Conservation (phyloP, 1,140 invertebrate genomes). For the Leptinotarsa texana region DNA sequence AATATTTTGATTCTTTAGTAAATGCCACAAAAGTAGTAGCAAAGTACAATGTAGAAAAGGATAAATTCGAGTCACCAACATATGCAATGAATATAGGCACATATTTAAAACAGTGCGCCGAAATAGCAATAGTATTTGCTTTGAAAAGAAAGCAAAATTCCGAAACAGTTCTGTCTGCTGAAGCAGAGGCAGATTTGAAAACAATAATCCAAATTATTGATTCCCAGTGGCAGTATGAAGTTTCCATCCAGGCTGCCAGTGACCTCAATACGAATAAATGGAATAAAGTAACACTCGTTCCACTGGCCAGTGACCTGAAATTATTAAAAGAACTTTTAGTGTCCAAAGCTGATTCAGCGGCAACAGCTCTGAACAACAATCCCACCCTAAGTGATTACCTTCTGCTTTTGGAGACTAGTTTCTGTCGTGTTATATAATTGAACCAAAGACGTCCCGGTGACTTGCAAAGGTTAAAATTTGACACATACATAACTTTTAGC, state of each 20-base stretch:
- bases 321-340: constrained; percentile 29
- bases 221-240: constrained; percentile 28
- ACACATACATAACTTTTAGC: constrained; percentile 22
- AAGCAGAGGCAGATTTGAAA: constrained; percentile 41
- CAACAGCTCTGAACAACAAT: constrained; percentile 24
- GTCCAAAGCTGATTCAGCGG: constrained; percentile 18
- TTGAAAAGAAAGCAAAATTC: constrained; percentile 23
- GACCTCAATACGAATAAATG: constrained; percentile 40
- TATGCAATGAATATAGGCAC: constrained; percentile 30
- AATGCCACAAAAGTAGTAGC: constrained; percentile 20
- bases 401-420: constrained; percentile 28
- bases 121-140: constrained; percentile 23
- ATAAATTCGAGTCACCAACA: constrained; percentile 17
- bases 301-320: constrained; percentile 42
- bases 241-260: constrained; percentile 44
- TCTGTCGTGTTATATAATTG: constrained; percentile 31
- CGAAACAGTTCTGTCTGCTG: constrained; percentile 24
- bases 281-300: constrained; percentile 43
- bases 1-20: constrained; percentile 31
- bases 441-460: constrained; percentile 35
- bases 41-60: constrained; percentile 19
- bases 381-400: not conserved
- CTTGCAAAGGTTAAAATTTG: constrained; percentile 33
- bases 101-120: constrained; percentile 22
- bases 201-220: constrained; percentile 30